Evolutionary conservation across 2,113 vertebrate species (phyloP).

Genomic region (Piprites chloris): DNA sequence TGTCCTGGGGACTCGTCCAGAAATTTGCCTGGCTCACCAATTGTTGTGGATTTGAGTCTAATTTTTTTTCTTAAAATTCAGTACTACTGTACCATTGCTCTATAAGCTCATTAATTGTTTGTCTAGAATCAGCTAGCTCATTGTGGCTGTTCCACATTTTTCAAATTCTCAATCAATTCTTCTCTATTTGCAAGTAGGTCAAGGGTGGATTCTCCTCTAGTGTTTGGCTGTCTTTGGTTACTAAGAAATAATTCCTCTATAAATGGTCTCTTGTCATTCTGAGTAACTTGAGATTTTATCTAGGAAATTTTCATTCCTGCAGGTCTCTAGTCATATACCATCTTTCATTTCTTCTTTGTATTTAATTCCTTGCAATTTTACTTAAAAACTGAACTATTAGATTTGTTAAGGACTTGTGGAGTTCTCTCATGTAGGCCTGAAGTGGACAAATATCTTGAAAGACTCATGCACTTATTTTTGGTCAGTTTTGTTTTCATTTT

Average conservation of each 20-base stretch:
- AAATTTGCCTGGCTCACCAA: not conserved
- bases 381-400: not conserved
- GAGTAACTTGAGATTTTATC: not conserved
- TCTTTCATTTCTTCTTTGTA: not conserved
- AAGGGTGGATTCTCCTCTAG: not conserved
- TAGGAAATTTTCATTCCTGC: not conserved
- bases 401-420: not conserved
- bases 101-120: not conserved
- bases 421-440: not conserved
- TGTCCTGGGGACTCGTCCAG: not conserved
- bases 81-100: not conserved
- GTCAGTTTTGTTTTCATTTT: not conserved
- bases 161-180: not conserved
- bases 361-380: not conserved
- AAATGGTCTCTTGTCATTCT: not conserved
- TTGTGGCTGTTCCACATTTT: not conserved
- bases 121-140: not conserved
- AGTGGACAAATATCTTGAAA: not conserved
- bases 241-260: not conserved
- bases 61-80: not conserved
- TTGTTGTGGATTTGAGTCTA: not conserved
- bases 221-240: not conserved
- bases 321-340: not conserved
- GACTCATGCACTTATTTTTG: not conserved
- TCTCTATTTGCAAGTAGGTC: conserved; percentile 11